phyloP scores from a whole-genome alignment of 2,888 invertebrate genomes.

The Ophion slaviceki region DNA sequence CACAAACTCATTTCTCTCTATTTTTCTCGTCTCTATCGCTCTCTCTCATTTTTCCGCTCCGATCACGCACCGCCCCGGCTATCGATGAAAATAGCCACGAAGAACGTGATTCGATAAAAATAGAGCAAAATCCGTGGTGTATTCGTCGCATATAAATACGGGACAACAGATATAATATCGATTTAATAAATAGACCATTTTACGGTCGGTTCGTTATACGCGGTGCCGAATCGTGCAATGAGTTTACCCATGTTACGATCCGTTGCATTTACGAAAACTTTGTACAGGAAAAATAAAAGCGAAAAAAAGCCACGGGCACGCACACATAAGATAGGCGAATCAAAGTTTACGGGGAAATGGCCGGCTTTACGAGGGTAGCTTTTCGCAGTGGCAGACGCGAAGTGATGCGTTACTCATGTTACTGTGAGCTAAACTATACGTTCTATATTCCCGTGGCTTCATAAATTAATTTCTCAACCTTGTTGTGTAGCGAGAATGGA shows the following conservation, averaged over 20 bases:
- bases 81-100: conserved; percentile 6
- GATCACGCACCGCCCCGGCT: background rate
- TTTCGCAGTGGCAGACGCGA: background rate
- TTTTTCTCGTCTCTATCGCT: background rate
- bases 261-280: conserved; percentile 45
- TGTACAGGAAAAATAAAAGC: conserved; percentile 32
- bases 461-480: conserved; percentile 62
- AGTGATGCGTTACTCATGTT: conserved; percentile 43
- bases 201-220: background rate
- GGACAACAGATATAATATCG: background rate
- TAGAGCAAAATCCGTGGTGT: background rate
- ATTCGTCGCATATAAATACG: conserved; percentile 13
- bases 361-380: background rate
- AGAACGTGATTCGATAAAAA: too few relatives aligned
- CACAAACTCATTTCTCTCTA: background rate
- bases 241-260: conserved; percentile 44
- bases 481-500: conserved; percentile 43
- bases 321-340: background rate
- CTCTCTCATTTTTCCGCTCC: background rate
- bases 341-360: conserved; percentile 32
- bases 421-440: conserved; percentile 15
- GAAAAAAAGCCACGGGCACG: background rate
- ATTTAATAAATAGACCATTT: background rate
- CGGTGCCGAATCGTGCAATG: background rate
- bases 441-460: conserved; percentile 49